These are phyloP conservation scores for Ptychochromis oligacanthus DNA, from an alignment of 2,113 vertebrate species.

Conservation along the genomic window DNA sequence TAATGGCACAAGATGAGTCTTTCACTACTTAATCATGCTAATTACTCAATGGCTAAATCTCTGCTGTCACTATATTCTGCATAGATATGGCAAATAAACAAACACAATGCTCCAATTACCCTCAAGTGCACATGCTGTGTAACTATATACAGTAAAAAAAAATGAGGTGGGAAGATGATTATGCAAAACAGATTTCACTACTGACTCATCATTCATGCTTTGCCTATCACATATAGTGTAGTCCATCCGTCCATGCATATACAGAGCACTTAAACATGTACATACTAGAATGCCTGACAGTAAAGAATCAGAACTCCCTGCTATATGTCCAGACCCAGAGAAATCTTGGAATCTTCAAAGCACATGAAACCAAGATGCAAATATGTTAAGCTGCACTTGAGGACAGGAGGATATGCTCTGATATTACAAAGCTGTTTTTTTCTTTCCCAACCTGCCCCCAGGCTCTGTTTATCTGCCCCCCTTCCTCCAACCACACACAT, in stretches of 20 bases:
- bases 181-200: neutral
- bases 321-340: slow-evolving; percentile 44
- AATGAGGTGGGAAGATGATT: no score
- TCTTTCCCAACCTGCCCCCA: slow-evolving; percentile 51
- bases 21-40: slow-evolving; percentile 64
- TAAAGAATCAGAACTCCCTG: slow-evolving; percentile 20
- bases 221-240: neutral
- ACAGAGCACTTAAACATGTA: slow-evolving; percentile 8
- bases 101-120: slow-evolving; percentile 29
- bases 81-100: slow-evolving; percentile 44
- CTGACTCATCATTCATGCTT: slow-evolving; percentile 15
- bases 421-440: slow-evolving; percentile 64
- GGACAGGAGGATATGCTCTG: slow-evolving; percentile 63
- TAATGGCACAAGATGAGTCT: slow-evolving; percentile 67
- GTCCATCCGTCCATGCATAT: neutral
- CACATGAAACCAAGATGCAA: slow-evolving; percentile 64
- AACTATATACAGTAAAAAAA: slow-evolving; percentile 4
- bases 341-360: slow-evolving; percentile 74
- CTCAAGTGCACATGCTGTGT: slow-evolving; percentile 1
- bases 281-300: neutral
- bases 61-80: slow-evolving; percentile 38
- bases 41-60: slow-evolving; percentile 62
- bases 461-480: slow-evolving; percentile 72
- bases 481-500: no score
- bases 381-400: slow-evolving; percentile 71